These are phyloP conservation scores for Heterodera schachtii DNA, from an alignment of 1,140 invertebrate species.

Conservation along the genomic window DNA sequence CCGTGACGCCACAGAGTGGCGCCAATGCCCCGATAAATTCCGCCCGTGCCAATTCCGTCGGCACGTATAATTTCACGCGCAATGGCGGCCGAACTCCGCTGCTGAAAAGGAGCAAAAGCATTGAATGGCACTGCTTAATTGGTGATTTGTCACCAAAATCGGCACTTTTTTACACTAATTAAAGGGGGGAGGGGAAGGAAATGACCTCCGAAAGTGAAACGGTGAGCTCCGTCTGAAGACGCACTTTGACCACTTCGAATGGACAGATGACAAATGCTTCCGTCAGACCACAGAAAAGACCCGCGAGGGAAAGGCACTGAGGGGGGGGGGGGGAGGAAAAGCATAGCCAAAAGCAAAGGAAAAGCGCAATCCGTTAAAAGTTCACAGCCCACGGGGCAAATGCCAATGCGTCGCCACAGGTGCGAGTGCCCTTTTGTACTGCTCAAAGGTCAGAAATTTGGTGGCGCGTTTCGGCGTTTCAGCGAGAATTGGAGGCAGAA, in stretches of 20 bases:
- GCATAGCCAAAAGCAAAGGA: not conserved
- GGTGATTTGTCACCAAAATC: too few species aligned
- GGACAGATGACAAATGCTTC: slow-evolving; percentile 88
- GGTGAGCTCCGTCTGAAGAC: slow-evolving; percentile 72
- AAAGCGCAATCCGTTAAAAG: not conserved
- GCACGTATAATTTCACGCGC: slow-evolving; percentile 78
- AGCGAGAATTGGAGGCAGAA: slow-evolving; percentile 85
- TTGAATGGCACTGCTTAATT: not conserved
- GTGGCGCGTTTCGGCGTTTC: slow-evolving; percentile 90
- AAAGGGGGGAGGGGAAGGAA: slow-evolving; percentile 18
- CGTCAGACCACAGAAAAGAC: slow-evolving; percentile 81
- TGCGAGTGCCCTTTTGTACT: slow-evolving; percentile 83
- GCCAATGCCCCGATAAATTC: slow-evolving; percentile 83
- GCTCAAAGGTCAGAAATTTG: slow-evolving; percentile 90
- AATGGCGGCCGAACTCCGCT: slow-evolving; percentile 77
- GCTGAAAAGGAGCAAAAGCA: slow-evolving; percentile 61
- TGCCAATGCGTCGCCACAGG: slow-evolving; percentile 30
- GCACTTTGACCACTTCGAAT: slow-evolving; percentile 91
- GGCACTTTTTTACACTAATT: too few species aligned
- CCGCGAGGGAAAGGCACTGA: slow-evolving; percentile 84
- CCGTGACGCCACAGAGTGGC: slow-evolving; percentile 83
- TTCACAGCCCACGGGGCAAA: slow-evolving; percentile 44
- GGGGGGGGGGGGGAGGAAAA: not conserved
- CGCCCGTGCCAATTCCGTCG: slow-evolving; percentile 76
- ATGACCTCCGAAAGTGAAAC: slow-evolving; percentile 68